phyloP scores from a whole-genome alignment of 2,888 invertebrate species.

The Watsonalla binaria region DNA sequence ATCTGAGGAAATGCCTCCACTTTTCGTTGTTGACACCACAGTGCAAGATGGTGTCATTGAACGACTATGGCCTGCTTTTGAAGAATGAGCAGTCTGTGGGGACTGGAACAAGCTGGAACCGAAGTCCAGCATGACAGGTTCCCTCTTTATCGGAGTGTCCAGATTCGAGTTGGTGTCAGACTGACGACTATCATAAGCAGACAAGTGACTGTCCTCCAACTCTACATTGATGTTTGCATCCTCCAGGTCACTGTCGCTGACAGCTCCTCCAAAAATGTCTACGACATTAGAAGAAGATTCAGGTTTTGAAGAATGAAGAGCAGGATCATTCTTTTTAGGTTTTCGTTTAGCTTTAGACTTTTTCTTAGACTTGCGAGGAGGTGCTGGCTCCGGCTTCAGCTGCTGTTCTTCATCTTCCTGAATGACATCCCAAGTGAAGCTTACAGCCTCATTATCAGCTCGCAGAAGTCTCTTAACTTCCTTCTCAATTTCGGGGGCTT shows the following conservation, averaged over 20 bases:
- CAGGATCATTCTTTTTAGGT: conserved; percentile 20
- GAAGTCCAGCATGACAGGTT: conserved; percentile 50
- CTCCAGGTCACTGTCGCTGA: conserved; percentile 91
- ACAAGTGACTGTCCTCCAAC: conserved; percentile 80
- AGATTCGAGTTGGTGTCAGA: conserved; percentile 79
- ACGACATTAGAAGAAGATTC: conserved; percentile 63
- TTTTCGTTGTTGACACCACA: conserved; percentile 24
- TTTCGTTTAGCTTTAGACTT: conserved; percentile 48
- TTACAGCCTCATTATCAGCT: conserved; percentile 94
- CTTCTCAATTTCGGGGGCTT: conserved; percentile 98
- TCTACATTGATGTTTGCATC: conserved; percentile 34
- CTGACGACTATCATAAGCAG: conserved; percentile 82
- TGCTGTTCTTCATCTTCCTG: conserved; percentile 89
- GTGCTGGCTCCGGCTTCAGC: conserved; percentile 44
- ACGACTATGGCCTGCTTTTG: conserved; percentile 33
- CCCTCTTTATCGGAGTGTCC: conserved; percentile 36
- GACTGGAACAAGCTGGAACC: conserved; percentile 56
- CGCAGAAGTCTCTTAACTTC: conserved; percentile 95
- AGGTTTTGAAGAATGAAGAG: conserved; percentile 18
- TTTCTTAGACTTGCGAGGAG: conserved; percentile 33
- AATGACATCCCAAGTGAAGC: conserved; percentile 92
- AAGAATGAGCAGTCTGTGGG: conserved; percentile 23
- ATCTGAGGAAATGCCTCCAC: conserved; percentile 46
- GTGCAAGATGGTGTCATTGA: conserved; percentile 36
- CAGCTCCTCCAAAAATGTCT: conserved; percentile 95